Percentiles rank a stretch among this genome's conserved stretches.
phyloP scores from a whole-genome alignment of 2,888 invertebrate genomes.

The Pseudeuparius sepicola region DNA sequence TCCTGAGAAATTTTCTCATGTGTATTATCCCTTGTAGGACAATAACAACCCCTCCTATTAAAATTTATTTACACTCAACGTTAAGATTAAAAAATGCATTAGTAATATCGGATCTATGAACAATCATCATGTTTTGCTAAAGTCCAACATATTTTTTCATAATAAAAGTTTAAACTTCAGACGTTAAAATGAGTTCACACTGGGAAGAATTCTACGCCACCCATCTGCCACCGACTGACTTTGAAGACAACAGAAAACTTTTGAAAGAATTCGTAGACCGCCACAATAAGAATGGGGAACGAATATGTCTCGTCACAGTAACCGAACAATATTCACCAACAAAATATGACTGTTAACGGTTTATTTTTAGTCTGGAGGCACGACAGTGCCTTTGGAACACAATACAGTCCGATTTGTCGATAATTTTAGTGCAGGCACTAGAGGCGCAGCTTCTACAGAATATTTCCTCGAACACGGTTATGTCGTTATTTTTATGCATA shows the following conservation, averaged over 20 bases:
- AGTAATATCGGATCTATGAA: no score
- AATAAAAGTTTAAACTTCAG: no score
- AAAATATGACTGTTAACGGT: neutral
- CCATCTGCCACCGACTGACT: slow-evolving; percentile 67
- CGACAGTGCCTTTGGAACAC: slow-evolving; percentile 91
- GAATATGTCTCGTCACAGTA: slow-evolving; percentile 72
- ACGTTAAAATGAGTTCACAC: slow-evolving; percentile 42
- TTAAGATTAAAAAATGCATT: no score
- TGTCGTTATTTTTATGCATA: slow-evolving; percentile 88
- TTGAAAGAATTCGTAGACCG: slow-evolving; percentile 65
- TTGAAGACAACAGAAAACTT: slow-evolving; percentile 59
- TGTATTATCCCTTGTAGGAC: no score
- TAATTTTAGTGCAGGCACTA: slow-evolving; percentile 95
- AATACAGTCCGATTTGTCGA: slow-evolving; percentile 97
- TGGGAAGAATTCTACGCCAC: slow-evolving; percentile 82
- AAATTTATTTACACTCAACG: no score
- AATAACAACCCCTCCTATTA: no score
- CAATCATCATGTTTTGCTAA: no score
- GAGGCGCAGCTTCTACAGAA: slow-evolving; percentile 93
- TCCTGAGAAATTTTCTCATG: no score
- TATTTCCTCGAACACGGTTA: slow-evolving; percentile 83
- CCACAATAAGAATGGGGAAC: slow-evolving; percentile 56
- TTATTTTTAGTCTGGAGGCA: slow-evolving; percentile 77
- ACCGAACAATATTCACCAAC: slow-evolving; percentile 31
- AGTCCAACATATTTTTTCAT: no score